Evolutionary conservation across 2,113 vertebrate genomes (phyloP).

Genomic region (Xiphophorus maculatus): DNA sequence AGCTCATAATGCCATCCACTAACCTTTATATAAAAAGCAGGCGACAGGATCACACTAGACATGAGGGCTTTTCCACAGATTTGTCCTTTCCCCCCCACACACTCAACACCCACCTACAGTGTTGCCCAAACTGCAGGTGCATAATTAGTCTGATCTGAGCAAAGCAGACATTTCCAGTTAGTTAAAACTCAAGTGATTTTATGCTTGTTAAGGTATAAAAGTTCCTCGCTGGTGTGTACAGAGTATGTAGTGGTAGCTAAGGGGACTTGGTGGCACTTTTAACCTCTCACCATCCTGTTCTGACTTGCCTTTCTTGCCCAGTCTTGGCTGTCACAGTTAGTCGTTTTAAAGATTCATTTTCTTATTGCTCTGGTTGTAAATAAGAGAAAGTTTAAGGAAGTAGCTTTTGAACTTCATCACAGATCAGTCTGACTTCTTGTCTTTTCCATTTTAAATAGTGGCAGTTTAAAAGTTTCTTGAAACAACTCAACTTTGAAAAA

Average conservation of each 20-base stretch:
- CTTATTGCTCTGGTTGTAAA: too few species aligned
- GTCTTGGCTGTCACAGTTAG: too few species aligned
- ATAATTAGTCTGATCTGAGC: not conserved
- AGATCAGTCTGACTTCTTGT: not conserved
- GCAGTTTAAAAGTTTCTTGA: not conserved
- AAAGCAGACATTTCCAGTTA: not conserved
- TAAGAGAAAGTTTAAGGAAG: not conserved
- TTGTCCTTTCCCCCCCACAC: not conserved
- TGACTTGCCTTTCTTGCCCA: too few species aligned
- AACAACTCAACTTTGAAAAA: not conserved
- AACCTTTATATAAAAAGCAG: not conserved
- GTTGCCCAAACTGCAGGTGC: not conserved
- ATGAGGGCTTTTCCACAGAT: not conserved
- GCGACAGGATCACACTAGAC: not conserved
- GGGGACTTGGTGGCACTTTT: too few species aligned
- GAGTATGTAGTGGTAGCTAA: not conserved
- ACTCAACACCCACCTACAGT: not conserved
- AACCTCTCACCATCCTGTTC: too few species aligned
- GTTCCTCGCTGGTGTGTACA: not conserved
- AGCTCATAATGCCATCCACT: not conserved
- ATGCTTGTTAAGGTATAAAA: not conserved
- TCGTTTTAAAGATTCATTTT: too few species aligned
- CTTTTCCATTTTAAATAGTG: not conserved
- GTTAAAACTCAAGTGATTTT: too few species aligned
- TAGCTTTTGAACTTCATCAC: not conserved